A percentile compares a stretch with the other conserved stretches of the same genome.
These are phyloP conservation scores for Mesorhabditis spiculigera DNA, from an alignment of 2,888 invertebrate species.

Conservation along the genomic window DNA sequence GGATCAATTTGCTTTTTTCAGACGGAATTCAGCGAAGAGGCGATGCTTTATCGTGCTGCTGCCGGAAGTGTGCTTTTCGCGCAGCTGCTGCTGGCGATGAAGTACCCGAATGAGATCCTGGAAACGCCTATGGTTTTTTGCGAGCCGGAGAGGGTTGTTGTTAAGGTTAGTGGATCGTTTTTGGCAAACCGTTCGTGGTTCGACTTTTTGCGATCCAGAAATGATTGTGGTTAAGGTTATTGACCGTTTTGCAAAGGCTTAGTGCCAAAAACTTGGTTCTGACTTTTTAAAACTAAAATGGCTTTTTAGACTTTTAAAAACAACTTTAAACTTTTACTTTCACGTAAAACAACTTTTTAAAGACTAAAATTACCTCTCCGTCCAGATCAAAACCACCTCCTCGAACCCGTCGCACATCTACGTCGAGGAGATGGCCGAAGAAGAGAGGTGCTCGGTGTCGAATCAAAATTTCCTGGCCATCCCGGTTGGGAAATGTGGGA, in stretches of 20 bases:
- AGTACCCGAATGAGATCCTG: conserved; percentile 54
- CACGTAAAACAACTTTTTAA: not conserved
- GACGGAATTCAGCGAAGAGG: too few species aligned
- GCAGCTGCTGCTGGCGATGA: conserved; percentile 7
- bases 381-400: conserved; percentile 48
- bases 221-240: too few species aligned
- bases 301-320: not conserved
- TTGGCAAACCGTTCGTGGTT: too few species aligned
- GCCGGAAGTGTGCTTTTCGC: too few species aligned
- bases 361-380: conserved; percentile 5
- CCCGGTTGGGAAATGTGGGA: conserved; percentile 52
- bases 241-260: too few species aligned
- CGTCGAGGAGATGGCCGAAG: conserved; percentile 50
- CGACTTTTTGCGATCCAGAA: too few species aligned
- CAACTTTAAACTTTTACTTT: conserved; percentile 8
- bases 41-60: too few species aligned
- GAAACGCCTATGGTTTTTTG: conserved; percentile 55
- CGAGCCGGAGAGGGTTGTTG: conserved; percentile 44
- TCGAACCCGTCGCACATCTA: conserved; percentile 57
- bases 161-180: conserved; percentile 36
- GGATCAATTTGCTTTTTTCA: too few species aligned
- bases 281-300: conserved; percentile 8
- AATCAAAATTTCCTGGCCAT: conserved; percentile 51
- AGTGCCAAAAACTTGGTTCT: too few species aligned
- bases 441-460: conserved; percentile 41